These are phyloP conservation scores for Bilobella aurantiaca DNA, from an alignment of 1,140 invertebrate species.

Conservation along the genomic window DNA sequence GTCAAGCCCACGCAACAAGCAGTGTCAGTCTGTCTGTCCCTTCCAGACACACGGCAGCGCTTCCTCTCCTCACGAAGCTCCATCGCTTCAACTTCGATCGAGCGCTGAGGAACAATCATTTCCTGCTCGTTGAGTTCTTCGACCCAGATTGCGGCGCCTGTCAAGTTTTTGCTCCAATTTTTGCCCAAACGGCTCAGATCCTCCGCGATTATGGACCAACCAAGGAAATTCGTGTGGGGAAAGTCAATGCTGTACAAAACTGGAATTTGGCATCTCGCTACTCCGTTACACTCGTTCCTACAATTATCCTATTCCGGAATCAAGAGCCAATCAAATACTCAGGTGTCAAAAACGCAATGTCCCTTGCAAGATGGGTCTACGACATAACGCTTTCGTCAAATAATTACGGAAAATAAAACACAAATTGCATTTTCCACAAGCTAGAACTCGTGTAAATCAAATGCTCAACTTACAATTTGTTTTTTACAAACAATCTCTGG, in stretches of 20 bases:
- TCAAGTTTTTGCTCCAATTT: background rate
- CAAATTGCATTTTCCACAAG: too few species aligned
- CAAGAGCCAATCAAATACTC: background rate
- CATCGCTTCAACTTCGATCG: background rate
- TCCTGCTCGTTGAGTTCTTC: background rate
- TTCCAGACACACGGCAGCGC: too few species aligned
- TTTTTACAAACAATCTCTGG: too few species aligned
- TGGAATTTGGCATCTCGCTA: background rate
- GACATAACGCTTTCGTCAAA: too few species aligned
- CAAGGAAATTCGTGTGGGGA: background rate
- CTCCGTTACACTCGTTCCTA: background rate
- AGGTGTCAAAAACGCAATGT: background rate
- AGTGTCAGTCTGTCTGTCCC: too few species aligned
- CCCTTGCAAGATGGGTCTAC: background rate
- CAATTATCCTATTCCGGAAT: background rate
- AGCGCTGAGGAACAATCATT: background rate
- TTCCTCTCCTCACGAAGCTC: background rate
- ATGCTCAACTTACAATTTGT: too few species aligned
- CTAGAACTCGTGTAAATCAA: too few species aligned
- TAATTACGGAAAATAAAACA: too few species aligned
- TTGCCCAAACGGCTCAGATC: background rate
- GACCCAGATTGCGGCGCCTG: slow-evolving; percentile 1
- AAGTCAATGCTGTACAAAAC: background rate
- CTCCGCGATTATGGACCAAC: background rate
- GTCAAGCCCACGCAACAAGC: too few species aligned